phyloP scores from a whole-genome alignment of 2,797 vertebrate species.

The Acropternis orthonyx region DNA sequence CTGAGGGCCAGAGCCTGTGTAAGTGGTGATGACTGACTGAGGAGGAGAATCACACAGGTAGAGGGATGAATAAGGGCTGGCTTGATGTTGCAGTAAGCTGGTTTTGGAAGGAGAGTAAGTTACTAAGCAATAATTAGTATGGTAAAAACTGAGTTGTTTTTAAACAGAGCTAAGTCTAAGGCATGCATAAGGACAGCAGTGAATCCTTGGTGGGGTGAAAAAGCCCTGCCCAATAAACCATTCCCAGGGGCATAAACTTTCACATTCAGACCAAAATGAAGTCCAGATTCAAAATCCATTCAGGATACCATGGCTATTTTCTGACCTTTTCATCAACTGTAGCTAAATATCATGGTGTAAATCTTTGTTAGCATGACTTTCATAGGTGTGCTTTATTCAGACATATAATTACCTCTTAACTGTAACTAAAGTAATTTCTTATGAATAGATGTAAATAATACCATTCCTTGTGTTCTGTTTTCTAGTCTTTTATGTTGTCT shows the following conservation, averaged over 20 bases:
- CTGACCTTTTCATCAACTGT: neutral
- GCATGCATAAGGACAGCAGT: neutral
- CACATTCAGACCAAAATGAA: neutral
- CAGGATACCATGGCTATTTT: neutral
- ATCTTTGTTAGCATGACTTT: neutral
- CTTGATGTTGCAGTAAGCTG: neutral
- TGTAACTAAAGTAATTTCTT: neutral
- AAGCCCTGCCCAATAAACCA: neutral
- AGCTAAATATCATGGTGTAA: neutral
- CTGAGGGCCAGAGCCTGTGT: neutral
- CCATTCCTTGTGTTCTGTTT: neutral
- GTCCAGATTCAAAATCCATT: neutral
- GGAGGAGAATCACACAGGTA: neutral
- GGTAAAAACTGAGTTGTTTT: rapidly evolving
- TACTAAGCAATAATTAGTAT: neutral
- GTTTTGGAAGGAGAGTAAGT: neutral
- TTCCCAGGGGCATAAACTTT: neutral
- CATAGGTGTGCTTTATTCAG: neutral
- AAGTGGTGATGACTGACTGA: neutral
- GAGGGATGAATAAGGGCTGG: neutral
- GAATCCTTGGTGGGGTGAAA: neutral
- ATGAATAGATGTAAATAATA: neutral
- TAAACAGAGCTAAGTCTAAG: neutral
- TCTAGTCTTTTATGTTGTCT: neutral
- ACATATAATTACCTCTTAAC: neutral